Evolutionary conservation across 2,888 invertebrate genomes (phyloP).

Genomic region (Coenonympha arcania): DNA sequence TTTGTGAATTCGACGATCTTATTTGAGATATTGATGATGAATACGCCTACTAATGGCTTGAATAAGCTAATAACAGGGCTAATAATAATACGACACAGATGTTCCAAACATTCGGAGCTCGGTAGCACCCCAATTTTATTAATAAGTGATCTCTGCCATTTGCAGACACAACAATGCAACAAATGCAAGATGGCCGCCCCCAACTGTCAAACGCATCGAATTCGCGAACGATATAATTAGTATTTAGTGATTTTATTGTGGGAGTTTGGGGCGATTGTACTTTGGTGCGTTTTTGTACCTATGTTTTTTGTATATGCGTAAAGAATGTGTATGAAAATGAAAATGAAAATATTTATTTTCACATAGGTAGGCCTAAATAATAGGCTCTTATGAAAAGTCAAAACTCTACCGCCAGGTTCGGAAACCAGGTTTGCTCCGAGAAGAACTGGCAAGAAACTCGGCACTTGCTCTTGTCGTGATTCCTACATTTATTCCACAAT

Average conservation of each 20-base stretch:
- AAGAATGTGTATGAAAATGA: too few species aligned
- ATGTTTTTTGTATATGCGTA: too few species aligned
- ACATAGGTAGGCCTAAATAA: too few species aligned
- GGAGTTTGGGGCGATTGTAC: constrained; percentile 21
- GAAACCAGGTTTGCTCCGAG: too few species aligned
- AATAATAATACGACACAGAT: constrained; percentile 28
- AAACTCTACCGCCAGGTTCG: too few species aligned
- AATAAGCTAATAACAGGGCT: constrained; percentile 1
- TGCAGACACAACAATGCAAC: constrained; percentile 47
- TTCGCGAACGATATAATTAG: constrained; percentile 45
- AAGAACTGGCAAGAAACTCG: too few species aligned
- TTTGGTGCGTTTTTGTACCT: too few species aligned
- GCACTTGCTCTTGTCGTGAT: too few species aligned
- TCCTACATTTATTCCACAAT: too few species aligned
- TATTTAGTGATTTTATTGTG: constrained; percentile 35
- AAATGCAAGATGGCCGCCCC: constrained; percentile 56
- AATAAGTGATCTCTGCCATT: constrained; percentile 43
- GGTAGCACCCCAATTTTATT: constrained; percentile 20
- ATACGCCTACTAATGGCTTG: not conserved
- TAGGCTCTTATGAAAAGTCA: too few species aligned
- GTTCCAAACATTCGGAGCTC: constrained; percentile 24
- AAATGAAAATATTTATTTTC: too few species aligned
- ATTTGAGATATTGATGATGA: not conserved
- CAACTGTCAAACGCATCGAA: constrained; percentile 56
- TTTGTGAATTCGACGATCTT: not conserved